These are phyloP conservation scores for Natrix natrix DNA, from an alignment of 2,797 vertebrate species.

Conservation along the genomic window DNA sequence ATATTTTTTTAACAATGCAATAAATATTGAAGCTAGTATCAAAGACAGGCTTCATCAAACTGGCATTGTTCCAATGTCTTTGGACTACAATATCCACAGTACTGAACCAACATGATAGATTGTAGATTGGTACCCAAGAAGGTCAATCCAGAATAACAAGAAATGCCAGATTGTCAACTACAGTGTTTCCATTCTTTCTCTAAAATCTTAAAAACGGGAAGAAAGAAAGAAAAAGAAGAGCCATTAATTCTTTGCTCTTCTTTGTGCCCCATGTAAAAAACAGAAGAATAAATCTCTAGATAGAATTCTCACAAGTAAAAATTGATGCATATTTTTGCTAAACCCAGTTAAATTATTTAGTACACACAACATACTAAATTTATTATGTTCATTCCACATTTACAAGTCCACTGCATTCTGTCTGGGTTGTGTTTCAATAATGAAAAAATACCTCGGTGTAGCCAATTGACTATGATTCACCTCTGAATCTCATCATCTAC, in stretches of 20 bases:
- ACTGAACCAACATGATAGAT: not conserved
- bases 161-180: not conserved
- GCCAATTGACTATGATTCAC: not conserved
- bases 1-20: slow-evolving; percentile 53
- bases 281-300: not conserved
- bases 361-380: not conserved
- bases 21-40: slow-evolving; percentile 44
- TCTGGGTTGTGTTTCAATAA: not conserved
- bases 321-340: not conserved
- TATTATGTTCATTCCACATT: not conserved
- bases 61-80: too few species aligned
- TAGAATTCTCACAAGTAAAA: not conserved
- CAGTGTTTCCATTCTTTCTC: not conserved
- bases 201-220: not conserved
- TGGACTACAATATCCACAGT: too few species aligned
- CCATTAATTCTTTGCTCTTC: not conserved
- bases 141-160: not conserved
- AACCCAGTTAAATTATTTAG: not conserved
- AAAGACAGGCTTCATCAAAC: too few species aligned
- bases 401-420: not conserved
- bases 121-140: not conserved
- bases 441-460: not conserved
- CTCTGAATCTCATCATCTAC: not conserved
- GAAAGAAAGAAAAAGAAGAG: not conserved
- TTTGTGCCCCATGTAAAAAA: not conserved